Conservation (phyloP, 2,113 vertebrate genomes). For the Nerophis ophidion region DNA sequence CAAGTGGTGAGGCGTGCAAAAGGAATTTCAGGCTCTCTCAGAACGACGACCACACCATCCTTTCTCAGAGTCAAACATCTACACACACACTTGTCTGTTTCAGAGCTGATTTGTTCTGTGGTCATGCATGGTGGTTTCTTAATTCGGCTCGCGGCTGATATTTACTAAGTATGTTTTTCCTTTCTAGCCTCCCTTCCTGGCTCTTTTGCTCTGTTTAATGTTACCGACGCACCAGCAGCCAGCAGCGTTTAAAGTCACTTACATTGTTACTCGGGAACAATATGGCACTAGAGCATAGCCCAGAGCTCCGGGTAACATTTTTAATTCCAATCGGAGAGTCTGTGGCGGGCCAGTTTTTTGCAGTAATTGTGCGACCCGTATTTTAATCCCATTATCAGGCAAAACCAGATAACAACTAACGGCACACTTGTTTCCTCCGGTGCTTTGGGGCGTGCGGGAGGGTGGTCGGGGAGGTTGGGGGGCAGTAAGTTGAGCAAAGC, state of each 20-base stretch:
- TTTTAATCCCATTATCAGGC: constrained; percentile 7
- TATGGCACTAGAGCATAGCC: constrained; percentile 25
- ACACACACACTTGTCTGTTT: constrained; percentile 19
- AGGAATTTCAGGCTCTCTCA: constrained; percentile 56
- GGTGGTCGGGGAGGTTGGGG: constrained; percentile 2
- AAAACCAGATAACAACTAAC: constrained; percentile 5
- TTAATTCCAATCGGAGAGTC: constrained; percentile 10
- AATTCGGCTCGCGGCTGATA: constrained; percentile 27
- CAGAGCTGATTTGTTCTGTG: constrained; percentile 32
- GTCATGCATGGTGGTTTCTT: constrained; percentile 41
- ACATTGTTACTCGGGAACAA: constrained; percentile 39
- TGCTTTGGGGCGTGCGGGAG: constrained; percentile 6
- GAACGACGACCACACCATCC: constrained; percentile 46
- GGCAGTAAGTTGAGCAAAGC: constrained; percentile 21
- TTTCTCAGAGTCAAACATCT: constrained; percentile 34
- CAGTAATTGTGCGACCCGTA: constrained; percentile 16
- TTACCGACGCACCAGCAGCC: constrained; percentile 29
- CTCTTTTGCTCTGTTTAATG: constrained; percentile 39
- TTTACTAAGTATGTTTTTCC: constrained; percentile 26
- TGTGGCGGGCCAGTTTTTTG: neutral
- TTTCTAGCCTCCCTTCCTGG: constrained; percentile 25
- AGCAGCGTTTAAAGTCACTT: constrained; percentile 31
- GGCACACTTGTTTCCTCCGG: constrained; percentile 12
- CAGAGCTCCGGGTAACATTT: constrained; percentile 36
- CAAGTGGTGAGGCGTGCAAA: constrained; percentile 58